Conservation (phyloP, 2,113 vertebrate species). For the Cairina moschata region DNA sequence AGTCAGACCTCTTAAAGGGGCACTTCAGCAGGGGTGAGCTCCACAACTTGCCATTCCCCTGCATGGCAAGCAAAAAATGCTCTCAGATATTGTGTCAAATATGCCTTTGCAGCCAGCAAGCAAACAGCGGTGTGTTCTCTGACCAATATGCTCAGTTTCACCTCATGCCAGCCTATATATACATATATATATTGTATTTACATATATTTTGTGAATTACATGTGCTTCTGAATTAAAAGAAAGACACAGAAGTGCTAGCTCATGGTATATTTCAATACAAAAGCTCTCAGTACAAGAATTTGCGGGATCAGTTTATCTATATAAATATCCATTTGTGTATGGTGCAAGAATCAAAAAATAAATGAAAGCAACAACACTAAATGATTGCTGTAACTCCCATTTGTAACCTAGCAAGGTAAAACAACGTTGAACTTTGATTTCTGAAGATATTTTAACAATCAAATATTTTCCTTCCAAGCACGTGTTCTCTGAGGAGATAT, state of each 20-base stretch:
- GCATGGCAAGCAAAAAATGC: not conserved
- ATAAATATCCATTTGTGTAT: conserved; percentile 21
- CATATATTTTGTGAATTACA: not conserved
- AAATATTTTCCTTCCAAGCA: not conserved
- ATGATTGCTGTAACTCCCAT: not conserved
- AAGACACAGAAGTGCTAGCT: not conserved
- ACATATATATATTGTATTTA: not conserved
- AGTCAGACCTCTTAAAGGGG: conserved; percentile 42
- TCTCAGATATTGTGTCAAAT: not conserved
- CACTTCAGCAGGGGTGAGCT: conserved; percentile 27
- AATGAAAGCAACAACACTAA: not conserved
- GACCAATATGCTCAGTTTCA: not conserved
- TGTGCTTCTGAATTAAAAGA: not conserved
- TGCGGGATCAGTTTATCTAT: not conserved
- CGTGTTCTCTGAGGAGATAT: not conserved
- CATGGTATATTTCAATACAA: not conserved
- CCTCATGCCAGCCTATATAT: not conserved
- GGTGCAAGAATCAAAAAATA: not conserved
- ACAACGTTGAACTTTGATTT: not conserved
- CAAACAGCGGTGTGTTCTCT: not conserved
- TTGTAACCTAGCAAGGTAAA: not conserved
- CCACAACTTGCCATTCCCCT: not conserved
- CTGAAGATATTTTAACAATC: not conserved
- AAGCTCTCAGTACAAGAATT: not conserved
- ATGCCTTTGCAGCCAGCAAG: not conserved